phyloP scores from a whole-genome alignment of 1,140 invertebrate genomes.

The Eufriesea mexicana region DNA sequence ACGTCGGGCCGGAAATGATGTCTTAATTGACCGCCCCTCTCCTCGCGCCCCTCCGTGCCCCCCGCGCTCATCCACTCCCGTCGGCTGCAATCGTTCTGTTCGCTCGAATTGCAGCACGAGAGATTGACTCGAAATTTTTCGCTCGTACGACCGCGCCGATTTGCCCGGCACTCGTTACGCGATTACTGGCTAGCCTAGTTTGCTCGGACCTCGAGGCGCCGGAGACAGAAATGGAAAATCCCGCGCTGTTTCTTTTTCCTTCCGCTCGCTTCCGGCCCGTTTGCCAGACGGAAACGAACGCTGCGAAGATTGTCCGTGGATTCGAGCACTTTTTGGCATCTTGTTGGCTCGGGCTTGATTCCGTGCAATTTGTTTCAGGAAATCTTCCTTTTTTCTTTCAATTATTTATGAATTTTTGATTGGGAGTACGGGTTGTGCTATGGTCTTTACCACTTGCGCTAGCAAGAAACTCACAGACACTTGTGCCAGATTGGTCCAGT shows the following conservation, averaged over 20 bases:
- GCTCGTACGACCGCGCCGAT: too few species aligned
- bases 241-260: not conserved
- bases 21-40: slow-evolving; percentile 66
- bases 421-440: too few species aligned
- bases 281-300: not conserved
- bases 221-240: slow-evolving; percentile 13
- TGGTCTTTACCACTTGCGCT: too few species aligned
- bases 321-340: too few species aligned
- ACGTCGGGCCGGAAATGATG: slow-evolving; percentile 63
- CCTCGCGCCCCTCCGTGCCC: not conserved
- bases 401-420: too few species aligned
- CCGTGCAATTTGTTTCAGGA: too few species aligned
- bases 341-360: too few species aligned
- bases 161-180: not conserved
- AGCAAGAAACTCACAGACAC: too few species aligned
- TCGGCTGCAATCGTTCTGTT: not conserved
- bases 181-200: not conserved
- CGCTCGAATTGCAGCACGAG: slow-evolving; percentile 6
- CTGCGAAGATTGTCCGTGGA: not conserved
- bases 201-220: too few species aligned
- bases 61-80: not conserved
- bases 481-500: too few species aligned
- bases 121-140: slow-evolving; percentile 22
- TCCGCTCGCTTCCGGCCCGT: not conserved
- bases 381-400: too few species aligned